Evolutionary conservation across 2,797 vertebrate genomes (phyloP), one percentile per base, ranked within the genome.

Genomic region (Nothura maculosa): DNA sequence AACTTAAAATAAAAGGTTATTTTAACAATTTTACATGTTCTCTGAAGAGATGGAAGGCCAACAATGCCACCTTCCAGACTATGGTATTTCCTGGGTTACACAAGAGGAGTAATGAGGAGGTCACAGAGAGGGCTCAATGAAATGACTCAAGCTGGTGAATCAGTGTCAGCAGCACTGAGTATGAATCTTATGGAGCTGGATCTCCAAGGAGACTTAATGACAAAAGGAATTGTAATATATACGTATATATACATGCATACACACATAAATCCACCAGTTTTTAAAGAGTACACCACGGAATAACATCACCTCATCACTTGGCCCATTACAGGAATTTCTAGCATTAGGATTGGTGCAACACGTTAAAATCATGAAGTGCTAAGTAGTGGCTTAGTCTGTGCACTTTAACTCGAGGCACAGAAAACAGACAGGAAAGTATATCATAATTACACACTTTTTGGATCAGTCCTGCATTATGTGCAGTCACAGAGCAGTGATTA

Each of bases 401-500:
- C 40, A 75, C 32, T 45, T 89, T 69, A 86, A 94, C 70, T 81
- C 72, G 62, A 94, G 69, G 52, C 54, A 38, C 27, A 32, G 85
- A 80, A 55, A 75, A 47, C 38, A 64, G 67, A 81, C 84, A 90
- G 32, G 66, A 47, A 90, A 58, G 48, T 62, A 30, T 38, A 78
- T 68, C 76, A 54, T 64, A 87, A 88, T 34, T 69, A 70, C 36
- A 77, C 24, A 17, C 21, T 52, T 67, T 88, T 72, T 76, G 11
- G 3, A 75, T 47, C 61, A n/a, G 86, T 92, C 81, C 63, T 73
- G 60, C 64, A n/a, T 43, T 64, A 57, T 38, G 18, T 30, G 62
- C 11, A 89, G 93, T 47, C 76, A 90, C 60, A 58, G 30, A 76
- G 63, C 52, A 87, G 60, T 36, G 40, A 84, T 81, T 94, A 91